Evolutionary conservation across 2,888 invertebrate genomes (phyloP).

Genomic region (Pycnomerus fuliginosus): DNA sequence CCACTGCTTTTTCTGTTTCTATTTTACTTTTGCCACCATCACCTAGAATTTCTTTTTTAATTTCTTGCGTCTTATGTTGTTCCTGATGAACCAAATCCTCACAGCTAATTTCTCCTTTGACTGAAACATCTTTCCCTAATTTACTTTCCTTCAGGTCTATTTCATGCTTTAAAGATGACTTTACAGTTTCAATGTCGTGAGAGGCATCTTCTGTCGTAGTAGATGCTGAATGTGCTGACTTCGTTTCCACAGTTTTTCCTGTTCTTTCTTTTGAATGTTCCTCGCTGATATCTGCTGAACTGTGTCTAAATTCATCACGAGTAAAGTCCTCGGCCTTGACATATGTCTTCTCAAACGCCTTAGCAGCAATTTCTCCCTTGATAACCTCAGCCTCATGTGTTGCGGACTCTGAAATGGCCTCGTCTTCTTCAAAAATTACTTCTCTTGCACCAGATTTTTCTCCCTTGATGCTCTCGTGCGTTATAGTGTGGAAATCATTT

Average conservation of each 20-base stretch:
- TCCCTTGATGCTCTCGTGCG: constrained; percentile 38
- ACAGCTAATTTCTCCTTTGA: constrained; percentile 31
- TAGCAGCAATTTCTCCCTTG: constrained; percentile 34
- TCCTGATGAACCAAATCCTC: constrained; percentile 31
- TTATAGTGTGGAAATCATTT: constrained; percentile 38
- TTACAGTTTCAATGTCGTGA: constrained; percentile 1
- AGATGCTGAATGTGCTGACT: constrained; percentile 3
- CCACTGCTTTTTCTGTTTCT: constrained; percentile 27
- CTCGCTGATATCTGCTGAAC: constrained; percentile 11
- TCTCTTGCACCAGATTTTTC: constrained; percentile 41
- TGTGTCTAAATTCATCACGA: constrained; percentile 5
- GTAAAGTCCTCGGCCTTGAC: neutral
- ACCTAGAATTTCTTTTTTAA: too few relatives aligned
- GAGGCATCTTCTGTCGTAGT: constrained; percentile 7
- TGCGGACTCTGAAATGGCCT: constrained; percentile 37
- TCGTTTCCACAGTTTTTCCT: constrained; percentile 20
- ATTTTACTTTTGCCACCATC: constrained; percentile 35
- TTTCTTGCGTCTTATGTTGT: constrained; percentile 28
- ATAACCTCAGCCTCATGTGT: constrained; percentile 32
- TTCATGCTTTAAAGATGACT: constrained; percentile 10
- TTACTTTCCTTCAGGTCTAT: constrained; percentile 10
- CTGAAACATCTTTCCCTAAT: constrained; percentile 28
- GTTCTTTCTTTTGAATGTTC: constrained; percentile 29
- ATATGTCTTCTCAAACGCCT: constrained; percentile 5
- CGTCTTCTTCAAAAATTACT: constrained; percentile 42